These are phyloP conservation scores for Horisme vitalbata DNA, from an alignment of 2,888 invertebrate genomes.

Conservation along the genomic window DNA sequence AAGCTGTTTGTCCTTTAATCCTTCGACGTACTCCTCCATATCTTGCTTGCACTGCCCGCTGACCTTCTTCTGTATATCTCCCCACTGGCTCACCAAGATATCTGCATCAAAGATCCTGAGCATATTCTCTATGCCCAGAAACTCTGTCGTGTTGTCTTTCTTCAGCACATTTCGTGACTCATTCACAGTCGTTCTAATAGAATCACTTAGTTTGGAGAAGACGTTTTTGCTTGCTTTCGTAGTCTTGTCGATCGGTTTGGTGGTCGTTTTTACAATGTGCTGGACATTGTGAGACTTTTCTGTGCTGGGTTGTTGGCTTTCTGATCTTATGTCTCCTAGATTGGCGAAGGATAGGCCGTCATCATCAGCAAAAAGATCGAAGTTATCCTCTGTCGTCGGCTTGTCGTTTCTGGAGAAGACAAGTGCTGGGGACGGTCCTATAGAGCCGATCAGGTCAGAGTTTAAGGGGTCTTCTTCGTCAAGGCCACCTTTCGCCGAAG, in stretches of 20 bases:
- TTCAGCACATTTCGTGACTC: constrained; percentile 58
- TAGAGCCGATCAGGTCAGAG: constrained; percentile 66
- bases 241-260: constrained; percentile 52
- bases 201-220: constrained; percentile 59
- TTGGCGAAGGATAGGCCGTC: constrained; percentile 71
- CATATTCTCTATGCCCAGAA: constrained; percentile 75
- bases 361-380: constrained; percentile 68
- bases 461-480: constrained; percentile 59
- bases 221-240: constrained; percentile 56
- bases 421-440: constrained; percentile 35
- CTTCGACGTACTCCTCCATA: constrained; percentile 83
- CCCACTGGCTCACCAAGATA: constrained; percentile 82
- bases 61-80: constrained; percentile 68
- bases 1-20: constrained; percentile 79
- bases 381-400: constrained; percentile 53
- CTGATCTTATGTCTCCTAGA: constrained; percentile 52
- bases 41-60: constrained; percentile 79
- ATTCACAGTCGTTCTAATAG: constrained; percentile 62
- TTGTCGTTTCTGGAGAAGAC: constrained; percentile 46
- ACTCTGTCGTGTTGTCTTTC: constrained; percentile 43
- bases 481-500: constrained; percentile 64
- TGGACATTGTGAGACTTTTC: constrained; percentile 76
- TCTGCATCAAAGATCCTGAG: constrained; percentile 83
- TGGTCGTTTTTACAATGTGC: constrained; percentile 68
- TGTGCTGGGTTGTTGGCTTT: constrained; percentile 54